Conservation (phyloP, 2,113 vertebrate species). For the Phalacrocorax brasilianus region DNA sequence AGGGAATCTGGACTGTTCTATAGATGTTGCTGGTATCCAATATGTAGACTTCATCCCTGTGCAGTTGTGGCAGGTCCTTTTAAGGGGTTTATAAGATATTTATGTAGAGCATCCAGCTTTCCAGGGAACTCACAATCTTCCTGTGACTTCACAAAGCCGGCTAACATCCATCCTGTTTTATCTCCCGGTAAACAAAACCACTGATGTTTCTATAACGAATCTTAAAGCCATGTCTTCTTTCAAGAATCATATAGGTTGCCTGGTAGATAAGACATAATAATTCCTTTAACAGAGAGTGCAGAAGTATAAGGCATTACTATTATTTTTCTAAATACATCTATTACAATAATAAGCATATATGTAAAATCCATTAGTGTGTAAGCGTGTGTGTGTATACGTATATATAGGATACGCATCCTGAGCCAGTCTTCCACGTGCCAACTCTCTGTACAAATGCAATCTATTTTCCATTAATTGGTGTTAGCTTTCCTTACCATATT, state of each 20-base stretch:
- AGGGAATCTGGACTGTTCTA: not conserved
- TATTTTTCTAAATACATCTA: not conserved
- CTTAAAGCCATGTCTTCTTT: not conserved
- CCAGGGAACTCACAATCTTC: not conserved
- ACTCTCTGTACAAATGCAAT: not conserved
- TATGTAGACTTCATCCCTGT: not conserved
- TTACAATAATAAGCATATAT: not conserved
- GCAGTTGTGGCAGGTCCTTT: not conserved
- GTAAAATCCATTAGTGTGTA: not conserved
- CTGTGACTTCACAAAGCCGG: not conserved
- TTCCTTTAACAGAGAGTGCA: not conserved
- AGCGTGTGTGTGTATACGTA: not conserved
- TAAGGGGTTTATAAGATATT: not conserved
- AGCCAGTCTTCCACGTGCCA: not conserved
- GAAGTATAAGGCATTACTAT: not conserved
- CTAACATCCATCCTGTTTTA: not conserved
- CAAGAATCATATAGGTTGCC: not conserved
- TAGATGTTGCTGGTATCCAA: not conserved
- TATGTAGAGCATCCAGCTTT: not conserved
- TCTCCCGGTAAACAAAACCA: not conserved
- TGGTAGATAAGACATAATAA: not conserved
- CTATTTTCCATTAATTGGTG: not conserved
- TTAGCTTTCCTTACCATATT: not conserved
- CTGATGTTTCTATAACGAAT: not conserved
- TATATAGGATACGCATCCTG: not conserved